These are phyloP conservation scores for Cettia cetti DNA, from an alignment of 2,113 vertebrate species.

Conservation along the genomic window DNA sequence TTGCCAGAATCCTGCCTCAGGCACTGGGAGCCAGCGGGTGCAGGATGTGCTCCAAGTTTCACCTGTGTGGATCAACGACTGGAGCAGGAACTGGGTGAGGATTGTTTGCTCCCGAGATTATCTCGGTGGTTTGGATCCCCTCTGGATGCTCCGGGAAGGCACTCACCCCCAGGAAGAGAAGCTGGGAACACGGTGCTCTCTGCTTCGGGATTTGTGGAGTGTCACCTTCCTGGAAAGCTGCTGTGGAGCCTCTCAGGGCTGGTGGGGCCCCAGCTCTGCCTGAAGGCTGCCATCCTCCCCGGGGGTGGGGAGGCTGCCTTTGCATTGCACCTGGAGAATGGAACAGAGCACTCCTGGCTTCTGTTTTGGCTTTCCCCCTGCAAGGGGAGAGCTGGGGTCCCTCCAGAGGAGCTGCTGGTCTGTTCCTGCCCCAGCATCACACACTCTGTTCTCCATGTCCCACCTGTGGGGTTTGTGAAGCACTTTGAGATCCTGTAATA, in stretches of 20 bases:
- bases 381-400: rapidly evolving
- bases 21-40: neutral
- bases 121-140: neutral
- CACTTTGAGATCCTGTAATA: neutral
- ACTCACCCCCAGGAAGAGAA: neutral
- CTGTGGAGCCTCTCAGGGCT: rapidly evolving
- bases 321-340: rapidly evolving
- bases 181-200: rapidly evolving
- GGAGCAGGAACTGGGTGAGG: rapidly evolving
- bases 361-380: rapidly evolving
- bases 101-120: neutral
- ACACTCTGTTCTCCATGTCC: rapidly evolving
- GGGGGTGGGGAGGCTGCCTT: rapidly evolving
- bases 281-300: neutral
- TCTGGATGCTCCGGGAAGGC: rapidly evolving
- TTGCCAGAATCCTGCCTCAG: neutral
- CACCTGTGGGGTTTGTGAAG: neutral
- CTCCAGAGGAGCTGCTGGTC: neutral
- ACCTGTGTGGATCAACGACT: rapidly evolving
- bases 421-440: neutral
- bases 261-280: rapidly evolving
- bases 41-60: neutral
- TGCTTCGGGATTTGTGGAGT: rapidly evolving
- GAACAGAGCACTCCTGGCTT: rapidly evolving
- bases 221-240: neutral